Base-by-base conservation (phyloP, 2,888 invertebrate species). In the Nasonia oneida region DNA sequence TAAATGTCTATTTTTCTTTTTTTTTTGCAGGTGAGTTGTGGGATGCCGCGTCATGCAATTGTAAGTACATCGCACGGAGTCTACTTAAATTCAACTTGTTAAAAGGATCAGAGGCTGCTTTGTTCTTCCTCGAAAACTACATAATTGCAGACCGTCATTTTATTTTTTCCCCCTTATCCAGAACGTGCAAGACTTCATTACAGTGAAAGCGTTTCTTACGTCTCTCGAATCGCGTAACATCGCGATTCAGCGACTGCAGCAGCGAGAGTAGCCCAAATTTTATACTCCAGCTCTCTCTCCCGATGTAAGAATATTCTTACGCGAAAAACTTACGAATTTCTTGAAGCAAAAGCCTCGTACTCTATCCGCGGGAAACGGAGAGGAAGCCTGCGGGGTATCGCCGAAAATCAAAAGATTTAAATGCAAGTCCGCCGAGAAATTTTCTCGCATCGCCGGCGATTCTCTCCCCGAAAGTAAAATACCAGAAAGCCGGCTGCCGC, bases 401-500 rank as follows among this genome's bases (percentile, higher is more conserved):
- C 57, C 29, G 4, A 33, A 67, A 67, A 67, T 67, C 67, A 29
- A 67, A 67, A 67, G 67, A 67, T 67, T 67, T 67, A 67, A 67
- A 67, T 67, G 67, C 33, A 67, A 67, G 67, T 64, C 71, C 50
- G 64, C n/a, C 64, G 12, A 67, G 23, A 79, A 80, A 71, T 71
- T 33, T 39, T n/a, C 70, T 12, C 15, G 23, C 71, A 23, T 71
- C 80, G 53, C 67, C 67, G 14, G 67, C 71, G 71, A 71, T 53
- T 47, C 50, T 39, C 50, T 42, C 10, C 57, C 6, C 12, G 5
- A 64, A 75, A 23, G 29, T 15, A 29, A 75, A 75, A 67, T 37
- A 23, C 47, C 39, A 37, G 70, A 53, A 80, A 67, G 33, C 47
- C 10, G 33, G 23, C 29, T n/a, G 64, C 5, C 3, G 29, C 64